Conservation (phyloP, 1,140 invertebrate genomes). For the Panagrolaimus sp. region DNA sequence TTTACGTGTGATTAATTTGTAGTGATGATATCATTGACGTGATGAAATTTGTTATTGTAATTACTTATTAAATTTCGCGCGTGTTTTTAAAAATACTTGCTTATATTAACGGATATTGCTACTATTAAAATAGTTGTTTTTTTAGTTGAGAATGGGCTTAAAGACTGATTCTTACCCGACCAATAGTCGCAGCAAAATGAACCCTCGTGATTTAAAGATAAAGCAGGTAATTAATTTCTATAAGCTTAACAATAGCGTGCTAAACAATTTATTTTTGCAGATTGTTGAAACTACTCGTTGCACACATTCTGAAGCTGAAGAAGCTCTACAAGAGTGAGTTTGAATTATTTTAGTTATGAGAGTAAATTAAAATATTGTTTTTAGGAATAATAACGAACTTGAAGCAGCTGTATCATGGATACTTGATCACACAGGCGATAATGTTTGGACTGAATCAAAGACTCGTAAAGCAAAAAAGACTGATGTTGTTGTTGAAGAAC, state of each 20-base stretch:
- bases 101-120: too few species aligned
- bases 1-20: too few species aligned
- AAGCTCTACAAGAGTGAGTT: slow-evolving; percentile 23
- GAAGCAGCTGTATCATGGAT: slow-evolving; percentile 23
- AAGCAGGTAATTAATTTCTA: slow-evolving; percentile 25
- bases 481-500: slow-evolving; percentile 5
- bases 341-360: too few species aligned
- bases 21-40: too few species aligned
- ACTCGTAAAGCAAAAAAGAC: slow-evolving; percentile 20
- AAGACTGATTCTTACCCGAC: slow-evolving; percentile 20
- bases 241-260: neutral
- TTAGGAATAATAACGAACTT: slow-evolving; percentile 17
- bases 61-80: too few species aligned
- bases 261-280: slow-evolving; percentile 15
- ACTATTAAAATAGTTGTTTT: too few species aligned
- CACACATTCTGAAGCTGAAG: slow-evolving; percentile 25
- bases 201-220: slow-evolving; percentile 16
- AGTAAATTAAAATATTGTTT: too few species aligned
- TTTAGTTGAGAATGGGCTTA: slow-evolving; percentile 17
- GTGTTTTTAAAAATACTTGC: too few species aligned
- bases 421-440: slow-evolving; percentile 18
- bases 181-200: slow-evolving; percentile 18
- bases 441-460: slow-evolving; percentile 19
- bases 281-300: slow-evolving; percentile 27
- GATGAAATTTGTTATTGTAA: too few species aligned